phyloP scores from a whole-genome alignment of 2,888 invertebrate genomes.

The Pristionchus arcanus region DNA sequence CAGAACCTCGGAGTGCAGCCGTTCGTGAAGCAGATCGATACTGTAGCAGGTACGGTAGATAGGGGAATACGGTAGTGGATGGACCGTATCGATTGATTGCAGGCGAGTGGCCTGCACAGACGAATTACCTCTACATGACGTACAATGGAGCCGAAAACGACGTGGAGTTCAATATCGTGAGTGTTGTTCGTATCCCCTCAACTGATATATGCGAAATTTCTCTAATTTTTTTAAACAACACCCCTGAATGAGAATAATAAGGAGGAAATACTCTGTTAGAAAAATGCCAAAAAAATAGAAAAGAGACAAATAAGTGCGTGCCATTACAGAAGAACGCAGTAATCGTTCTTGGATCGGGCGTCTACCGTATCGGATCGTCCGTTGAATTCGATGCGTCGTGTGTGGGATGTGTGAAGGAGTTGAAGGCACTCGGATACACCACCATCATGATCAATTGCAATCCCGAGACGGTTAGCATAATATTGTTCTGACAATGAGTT shows the following conservation, averaged over 20 bases:
- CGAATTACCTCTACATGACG: conserved; percentile 98
- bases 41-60: conserved; percentile 88
- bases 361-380: conserved; percentile 95
- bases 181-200: not conserved
- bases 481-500: no score
- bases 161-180: conserved; percentile 80
- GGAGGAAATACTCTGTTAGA: no score
- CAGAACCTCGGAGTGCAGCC: conserved; percentile 85
- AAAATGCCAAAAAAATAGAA: no score
- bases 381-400: conserved; percentile 99
- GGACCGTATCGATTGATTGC: conserved; percentile 82
- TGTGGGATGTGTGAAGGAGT: conserved; percentile 93
- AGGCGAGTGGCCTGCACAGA: conserved; percentile 98
- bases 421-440: conserved; percentile 86
- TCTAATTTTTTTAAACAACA: not conserved
- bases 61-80: not conserved
- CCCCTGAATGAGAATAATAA: not conserved
- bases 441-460: conserved; percentile 99
- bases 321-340: conserved; percentile 74
- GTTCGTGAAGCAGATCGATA: conserved; percentile 97
- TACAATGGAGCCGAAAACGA: conserved; percentile 92
- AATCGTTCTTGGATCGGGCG: conserved; percentile 86
- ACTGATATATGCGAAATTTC: no score
- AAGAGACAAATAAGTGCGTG: no score
- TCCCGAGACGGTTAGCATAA: conserved; percentile 91